Evolutionary conservation across 1,140 invertebrate species (phyloP).

Genomic region (Trichonephila clavata): DNA sequence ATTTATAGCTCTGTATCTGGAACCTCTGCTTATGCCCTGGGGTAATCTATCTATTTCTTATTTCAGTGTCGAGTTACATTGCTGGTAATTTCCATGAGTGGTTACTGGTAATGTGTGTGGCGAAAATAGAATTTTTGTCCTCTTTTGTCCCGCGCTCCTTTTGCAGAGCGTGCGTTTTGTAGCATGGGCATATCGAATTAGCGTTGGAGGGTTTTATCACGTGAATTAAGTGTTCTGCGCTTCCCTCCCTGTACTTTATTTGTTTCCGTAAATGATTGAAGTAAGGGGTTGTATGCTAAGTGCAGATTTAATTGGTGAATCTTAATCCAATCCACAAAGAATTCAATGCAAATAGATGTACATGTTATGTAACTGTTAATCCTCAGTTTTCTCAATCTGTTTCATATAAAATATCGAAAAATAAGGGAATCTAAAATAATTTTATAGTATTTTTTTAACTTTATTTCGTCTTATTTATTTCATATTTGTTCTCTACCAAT

Average conservation of each 20-base stretch:
- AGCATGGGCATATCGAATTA: conserved; percentile 56
- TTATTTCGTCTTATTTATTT: too few relatives aligned
- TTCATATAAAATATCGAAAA: too few relatives aligned
- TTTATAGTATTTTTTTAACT: too few relatives aligned
- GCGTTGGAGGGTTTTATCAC: conserved; percentile 40
- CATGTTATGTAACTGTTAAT: too few relatives aligned
- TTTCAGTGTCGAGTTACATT: conserved; percentile 63
- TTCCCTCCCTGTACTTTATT: neutral
- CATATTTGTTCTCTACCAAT: too few relatives aligned
- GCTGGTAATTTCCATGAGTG: conserved; percentile 62
- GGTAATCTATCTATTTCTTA: conserved; percentile 53
- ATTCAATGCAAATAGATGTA: too few relatives aligned
- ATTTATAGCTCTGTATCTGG: conserved; percentile 66
- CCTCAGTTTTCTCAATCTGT: too few relatives aligned
- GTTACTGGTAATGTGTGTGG: conserved; percentile 49
- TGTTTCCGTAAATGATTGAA: conserved; percentile 1
- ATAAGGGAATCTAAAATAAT: too few relatives aligned
- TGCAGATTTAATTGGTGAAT: neutral
- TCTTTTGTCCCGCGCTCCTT: conserved; percentile 22
- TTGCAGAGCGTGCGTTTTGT: conserved; percentile 19
- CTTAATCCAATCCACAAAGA: neutral
- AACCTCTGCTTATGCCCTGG: neutral
- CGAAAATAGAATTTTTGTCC: conserved; percentile 73
- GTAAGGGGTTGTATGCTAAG: neutral
- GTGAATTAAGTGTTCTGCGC: conserved; percentile 54